phyloP scores from a whole-genome alignment of 2,113 vertebrate species.

The Oriolus oriolus region DNA sequence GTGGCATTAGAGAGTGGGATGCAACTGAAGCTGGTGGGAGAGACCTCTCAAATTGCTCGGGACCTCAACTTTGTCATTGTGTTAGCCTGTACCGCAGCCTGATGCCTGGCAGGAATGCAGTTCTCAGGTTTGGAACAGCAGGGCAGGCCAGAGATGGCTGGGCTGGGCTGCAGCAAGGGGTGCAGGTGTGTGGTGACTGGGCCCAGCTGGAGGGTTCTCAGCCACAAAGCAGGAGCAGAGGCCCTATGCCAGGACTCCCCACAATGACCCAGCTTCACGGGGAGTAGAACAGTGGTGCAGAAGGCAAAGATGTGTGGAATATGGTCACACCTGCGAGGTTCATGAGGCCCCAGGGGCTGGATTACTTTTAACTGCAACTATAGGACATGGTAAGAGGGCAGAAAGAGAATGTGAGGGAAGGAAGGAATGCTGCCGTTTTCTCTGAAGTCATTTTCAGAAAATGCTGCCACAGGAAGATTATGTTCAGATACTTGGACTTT shows the following conservation, averaged over 20 bases:
- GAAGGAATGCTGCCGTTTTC: not conserved
- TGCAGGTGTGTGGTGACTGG: not conserved
- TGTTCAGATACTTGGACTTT: not conserved
- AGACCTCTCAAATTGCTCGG: not conserved
- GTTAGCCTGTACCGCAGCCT: not conserved
- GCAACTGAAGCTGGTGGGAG: not conserved
- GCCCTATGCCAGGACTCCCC: not conserved
- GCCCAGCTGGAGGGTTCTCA: not conserved
- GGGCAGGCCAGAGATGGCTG: not conserved
- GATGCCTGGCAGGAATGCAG: not conserved
- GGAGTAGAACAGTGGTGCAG: not conserved
- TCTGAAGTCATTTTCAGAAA: not conserved
- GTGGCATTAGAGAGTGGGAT: not conserved
- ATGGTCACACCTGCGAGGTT: not conserved
- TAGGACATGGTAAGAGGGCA: not conserved
- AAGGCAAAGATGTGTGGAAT: not conserved
- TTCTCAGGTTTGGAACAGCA: not conserved
- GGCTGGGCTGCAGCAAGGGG: not conserved
- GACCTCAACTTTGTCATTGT: not conserved
- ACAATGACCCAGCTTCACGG: fast-evolving
- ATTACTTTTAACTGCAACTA: not conserved
- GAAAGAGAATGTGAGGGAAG: not conserved
- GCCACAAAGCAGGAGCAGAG: not conserved
- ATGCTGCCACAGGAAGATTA: not conserved
- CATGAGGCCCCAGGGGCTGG: not conserved